Percentiles rank a stretch among this genome's conserved stretches.
These are phyloP conservation scores for Hyphantria cunea DNA, from an alignment of 1,140 invertebrate genomes.

Conservation along the genomic window DNA sequence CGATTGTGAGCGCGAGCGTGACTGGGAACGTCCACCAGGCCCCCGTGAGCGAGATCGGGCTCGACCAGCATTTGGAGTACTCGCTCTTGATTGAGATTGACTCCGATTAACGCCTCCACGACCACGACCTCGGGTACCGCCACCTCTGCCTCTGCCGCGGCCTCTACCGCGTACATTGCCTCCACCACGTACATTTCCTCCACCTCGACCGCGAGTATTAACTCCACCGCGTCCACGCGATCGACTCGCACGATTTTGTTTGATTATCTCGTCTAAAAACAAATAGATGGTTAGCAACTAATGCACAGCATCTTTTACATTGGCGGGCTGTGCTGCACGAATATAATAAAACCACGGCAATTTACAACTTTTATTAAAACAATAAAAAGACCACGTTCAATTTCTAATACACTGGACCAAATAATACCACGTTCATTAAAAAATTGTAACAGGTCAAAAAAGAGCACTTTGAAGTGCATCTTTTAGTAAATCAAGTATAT, in stretches of 20 bases:
- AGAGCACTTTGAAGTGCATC: too few relatives aligned
- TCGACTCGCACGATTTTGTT: constrained; percentile 51
- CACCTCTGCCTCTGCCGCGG: constrained; percentile 44
- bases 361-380: too few relatives aligned
- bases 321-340: background rate
- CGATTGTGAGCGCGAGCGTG: constrained; percentile 32
- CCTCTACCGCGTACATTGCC: constrained; percentile 32
- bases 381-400: too few relatives aligned
- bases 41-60: constrained; percentile 53
- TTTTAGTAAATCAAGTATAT: too few relatives aligned
- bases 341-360: too few relatives aligned
- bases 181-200: constrained; percentile 29
- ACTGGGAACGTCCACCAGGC: constrained; percentile 43
- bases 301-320: background rate
- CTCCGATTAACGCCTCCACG: constrained; percentile 43
- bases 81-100: constrained; percentile 38
- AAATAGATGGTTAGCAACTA: background rate
- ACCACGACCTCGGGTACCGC: constrained; percentile 40
- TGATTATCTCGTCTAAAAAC: constrained; percentile 69
- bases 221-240: constrained; percentile 62
- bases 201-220: constrained; percentile 51
- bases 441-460: too few relatives aligned
- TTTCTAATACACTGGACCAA: too few relatives aligned
- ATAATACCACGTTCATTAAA: too few relatives aligned
- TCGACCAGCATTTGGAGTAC: constrained; percentile 41